Percentiles rank a stretch among this genome's conserved stretches.
These are phyloP conservation scores for Drosophila differens DNA, from an alignment of 2,888 invertebrate genomes.

Conservation along the genomic window DNA sequence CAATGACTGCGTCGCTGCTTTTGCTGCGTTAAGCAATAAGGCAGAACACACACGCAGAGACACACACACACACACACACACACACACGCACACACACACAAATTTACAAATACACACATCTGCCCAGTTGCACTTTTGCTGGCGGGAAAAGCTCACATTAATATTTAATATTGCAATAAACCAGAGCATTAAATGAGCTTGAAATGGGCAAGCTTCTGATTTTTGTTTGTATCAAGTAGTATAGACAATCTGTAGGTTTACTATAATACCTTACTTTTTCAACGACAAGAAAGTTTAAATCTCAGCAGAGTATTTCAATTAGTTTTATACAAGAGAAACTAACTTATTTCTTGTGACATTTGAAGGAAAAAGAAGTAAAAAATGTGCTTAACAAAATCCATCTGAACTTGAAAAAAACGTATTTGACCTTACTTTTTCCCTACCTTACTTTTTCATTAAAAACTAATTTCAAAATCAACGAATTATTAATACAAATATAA, in stretches of 20 bases:
- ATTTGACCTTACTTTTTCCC: too few species aligned
- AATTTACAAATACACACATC: neutral
- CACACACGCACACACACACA: constrained; percentile 21
- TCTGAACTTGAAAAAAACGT: neutral
- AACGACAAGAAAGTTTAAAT: neutral
- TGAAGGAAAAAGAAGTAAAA: neutral
- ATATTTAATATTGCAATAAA: neutral
- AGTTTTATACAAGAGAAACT: neutral
- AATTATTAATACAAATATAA: neutral
- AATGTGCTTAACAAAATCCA: neutral
- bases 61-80: constrained; percentile 16
- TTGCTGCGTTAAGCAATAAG: constrained; percentile 78
- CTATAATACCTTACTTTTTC: neutral
- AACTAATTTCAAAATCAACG: too few species aligned
- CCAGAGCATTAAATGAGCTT: constrained; percentile 8
- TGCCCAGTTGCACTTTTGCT: constrained; percentile 20
- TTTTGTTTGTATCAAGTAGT: neutral
- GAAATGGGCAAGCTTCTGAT: constrained; percentile 4
- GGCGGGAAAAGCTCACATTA: neutral
- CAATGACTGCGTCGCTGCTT: constrained; percentile 56
- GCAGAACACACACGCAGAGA: constrained; percentile 34
- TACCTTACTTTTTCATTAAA: neutral
- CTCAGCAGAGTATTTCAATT: neutral
- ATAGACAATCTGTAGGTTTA: neutral
- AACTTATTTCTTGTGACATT: neutral